A percentile compares a stretch with the other conserved stretches of the same genome.
Evolutionary conservation across 2,797 vertebrate genomes (phyloP).

Genomic region (Denticeps clupeoides): DNA sequence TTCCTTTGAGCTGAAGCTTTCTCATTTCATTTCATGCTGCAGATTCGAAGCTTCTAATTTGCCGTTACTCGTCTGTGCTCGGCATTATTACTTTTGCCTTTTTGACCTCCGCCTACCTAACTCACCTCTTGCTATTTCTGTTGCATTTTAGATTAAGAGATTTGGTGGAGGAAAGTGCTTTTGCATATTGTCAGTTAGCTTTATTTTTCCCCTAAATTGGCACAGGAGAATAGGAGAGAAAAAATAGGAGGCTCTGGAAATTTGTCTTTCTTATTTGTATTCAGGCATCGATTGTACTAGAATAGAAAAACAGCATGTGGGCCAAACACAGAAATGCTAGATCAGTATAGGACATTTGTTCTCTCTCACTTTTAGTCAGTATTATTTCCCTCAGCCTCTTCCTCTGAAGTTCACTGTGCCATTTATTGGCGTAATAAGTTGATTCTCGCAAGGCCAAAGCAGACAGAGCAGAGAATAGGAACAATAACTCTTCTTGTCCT

Average conservation of each 20-base stretch:
- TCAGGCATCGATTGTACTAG: background rate
- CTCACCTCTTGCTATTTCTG: slow-evolving; percentile 8
- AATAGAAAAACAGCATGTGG: background rate
- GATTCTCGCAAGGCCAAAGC: no score
- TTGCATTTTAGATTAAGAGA: slow-evolving; percentile 17
- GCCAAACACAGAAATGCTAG: background rate
- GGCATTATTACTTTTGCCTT: background rate
- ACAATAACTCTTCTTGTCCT: no score
- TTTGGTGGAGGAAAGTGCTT: slow-evolving; percentile 11
- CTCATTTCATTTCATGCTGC: background rate
- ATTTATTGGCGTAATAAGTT: no score
- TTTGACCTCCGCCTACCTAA: slow-evolving; percentile 1
- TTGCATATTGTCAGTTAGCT: background rate
- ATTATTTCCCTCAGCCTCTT: no score
- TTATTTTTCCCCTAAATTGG: background rate
- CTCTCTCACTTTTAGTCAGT: no score
- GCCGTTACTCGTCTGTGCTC: background rate
- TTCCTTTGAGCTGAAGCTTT: background rate
- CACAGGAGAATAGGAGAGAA: background rate
- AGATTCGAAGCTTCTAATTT: slow-evolving; percentile 1
- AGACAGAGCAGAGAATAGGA: no score
- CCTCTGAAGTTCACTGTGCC: no score
- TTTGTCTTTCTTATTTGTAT: background rate
- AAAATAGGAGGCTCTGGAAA: background rate
- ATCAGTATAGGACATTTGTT: no score